Evolutionary conservation across 2,113 vertebrate species (phyloP), one percentile per base, ranked within the genome.

Genomic region (Cyprinodon brontotheroides): DNA sequence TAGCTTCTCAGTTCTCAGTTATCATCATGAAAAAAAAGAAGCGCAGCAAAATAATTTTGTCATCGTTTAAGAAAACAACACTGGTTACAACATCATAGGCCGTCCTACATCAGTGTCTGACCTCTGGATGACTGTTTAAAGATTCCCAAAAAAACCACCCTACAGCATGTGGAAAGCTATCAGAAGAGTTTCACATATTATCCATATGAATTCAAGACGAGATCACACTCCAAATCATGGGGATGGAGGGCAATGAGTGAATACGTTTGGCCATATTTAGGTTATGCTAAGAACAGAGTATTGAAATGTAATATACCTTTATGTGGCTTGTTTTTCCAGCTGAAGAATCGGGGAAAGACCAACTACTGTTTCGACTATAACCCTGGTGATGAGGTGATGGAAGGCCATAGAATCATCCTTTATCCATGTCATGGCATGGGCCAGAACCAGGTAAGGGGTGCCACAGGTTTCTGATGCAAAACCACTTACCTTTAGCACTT

Each of bases 401-500:
- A 75, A 0, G 98, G 97, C 59, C 89, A 95, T 22, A 92, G 93
- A 70, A 86, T 99, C 90, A 93, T 95, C 90, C 83, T 99, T 17
- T 99, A 99, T 79, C 81, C 68, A 0, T 99, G 98, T 87, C 98
- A 99, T 0, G 98, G 98, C 70, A 94, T 98, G 97, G 98, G 98
- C 50, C 96, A 98, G 92, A 99, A 99, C 92, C 98, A 99, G 96
- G 98, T 99, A 90, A 74, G 60, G 4, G 6, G 41, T 3, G 2
- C 40, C 48, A n/a, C 50, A 53, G 15, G 17, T 53, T 53, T 15
- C 11, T 1, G 6, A 50, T 50, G 17, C 48, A 0, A 13, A 48
- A 48, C 14, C 48, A 6, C 48, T 50, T 9, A 15, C 48, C 7
- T 41, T 41, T 6, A 15, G 15, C 48, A 15, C 48, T 20, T 5